phyloP scores from a whole-genome alignment of 2,113 vertebrate genomes.

The Nesospiza acunhae region DNA sequence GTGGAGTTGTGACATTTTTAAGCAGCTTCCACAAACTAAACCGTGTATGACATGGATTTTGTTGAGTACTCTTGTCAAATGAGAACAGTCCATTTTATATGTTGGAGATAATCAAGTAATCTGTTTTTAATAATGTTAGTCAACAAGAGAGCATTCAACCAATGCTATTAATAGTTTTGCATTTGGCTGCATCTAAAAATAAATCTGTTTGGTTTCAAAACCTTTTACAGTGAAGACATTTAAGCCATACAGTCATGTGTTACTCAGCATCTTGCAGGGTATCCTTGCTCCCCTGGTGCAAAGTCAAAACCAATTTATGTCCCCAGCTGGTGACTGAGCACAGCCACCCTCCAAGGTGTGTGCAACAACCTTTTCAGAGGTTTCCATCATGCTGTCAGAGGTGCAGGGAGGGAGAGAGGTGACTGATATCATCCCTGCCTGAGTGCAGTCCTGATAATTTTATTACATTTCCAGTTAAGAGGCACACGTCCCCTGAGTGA shows the following conservation, averaged over 20 bases:
- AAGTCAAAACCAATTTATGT: background rate
- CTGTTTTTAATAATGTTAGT: slow-evolving; percentile 38
- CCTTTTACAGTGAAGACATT: slow-evolving; percentile 12
- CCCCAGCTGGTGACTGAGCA: background rate
- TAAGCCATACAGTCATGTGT: background rate
- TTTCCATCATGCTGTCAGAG: background rate
- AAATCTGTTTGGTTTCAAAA: slow-evolving; percentile 22
- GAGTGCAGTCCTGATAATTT: background rate
- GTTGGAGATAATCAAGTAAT: background rate
- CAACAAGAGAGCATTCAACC: background rate
- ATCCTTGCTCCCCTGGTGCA: background rate
- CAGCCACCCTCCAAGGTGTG: background rate
- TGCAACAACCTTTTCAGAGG: background rate
- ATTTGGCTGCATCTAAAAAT: slow-evolving; percentile 21
- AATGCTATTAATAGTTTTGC: background rate
- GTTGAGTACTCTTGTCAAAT: background rate
- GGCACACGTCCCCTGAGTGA: background rate
- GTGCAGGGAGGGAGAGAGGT: background rate
- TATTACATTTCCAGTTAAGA: background rate
- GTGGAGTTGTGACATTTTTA: background rate
- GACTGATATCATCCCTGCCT: slow-evolving; percentile 7
- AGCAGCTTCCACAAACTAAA: background rate
- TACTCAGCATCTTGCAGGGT: background rate
- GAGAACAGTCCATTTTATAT: background rate
- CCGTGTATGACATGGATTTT: background rate